Percentiles rank a stretch among this genome's conserved stretches.
Conservation (phyloP, 2,888 invertebrate genomes). For the Saturnia pavonia region DNA sequence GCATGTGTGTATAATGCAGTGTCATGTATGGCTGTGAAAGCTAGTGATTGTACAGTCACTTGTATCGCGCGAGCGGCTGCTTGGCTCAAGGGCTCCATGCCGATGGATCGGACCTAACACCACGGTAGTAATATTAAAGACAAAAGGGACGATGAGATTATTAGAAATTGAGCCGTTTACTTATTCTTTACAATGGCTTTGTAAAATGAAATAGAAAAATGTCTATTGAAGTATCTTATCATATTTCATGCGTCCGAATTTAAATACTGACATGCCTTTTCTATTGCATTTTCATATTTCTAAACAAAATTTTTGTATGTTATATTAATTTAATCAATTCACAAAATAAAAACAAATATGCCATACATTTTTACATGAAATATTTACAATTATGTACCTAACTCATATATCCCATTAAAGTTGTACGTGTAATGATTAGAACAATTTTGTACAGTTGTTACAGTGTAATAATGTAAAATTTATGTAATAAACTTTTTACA, state of each 20-base stretch:
- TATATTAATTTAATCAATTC: background rate
- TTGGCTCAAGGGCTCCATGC: too few relatives aligned
- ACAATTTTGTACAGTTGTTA: background rate
- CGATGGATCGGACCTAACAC: too few relatives aligned
- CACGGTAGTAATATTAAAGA: background rate
- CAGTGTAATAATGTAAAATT: background rate
- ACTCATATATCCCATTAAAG: too few relatives aligned
- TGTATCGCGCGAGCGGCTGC: too few relatives aligned
- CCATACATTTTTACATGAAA: too few relatives aligned
- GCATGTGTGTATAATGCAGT: too few relatives aligned
- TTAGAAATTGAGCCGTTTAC: background rate
- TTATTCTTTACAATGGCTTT: background rate
- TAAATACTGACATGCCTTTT: background rate
- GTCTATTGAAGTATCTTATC: background rate
- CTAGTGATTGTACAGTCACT: too few relatives aligned
- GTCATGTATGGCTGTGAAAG: too few relatives aligned
- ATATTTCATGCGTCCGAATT: background rate
- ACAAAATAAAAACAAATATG: too few relatives aligned
- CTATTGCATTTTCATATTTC: background rate
- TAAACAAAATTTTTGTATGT: background rate
- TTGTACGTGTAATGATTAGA: too few relatives aligned
- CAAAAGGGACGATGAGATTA: background rate
- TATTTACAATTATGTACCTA: too few relatives aligned
- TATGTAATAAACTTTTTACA: background rate
- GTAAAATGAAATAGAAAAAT: background rate